phyloP scores from a whole-genome alignment of 2,797 vertebrate genomes.

The Halcyon smyrnensis region DNA sequence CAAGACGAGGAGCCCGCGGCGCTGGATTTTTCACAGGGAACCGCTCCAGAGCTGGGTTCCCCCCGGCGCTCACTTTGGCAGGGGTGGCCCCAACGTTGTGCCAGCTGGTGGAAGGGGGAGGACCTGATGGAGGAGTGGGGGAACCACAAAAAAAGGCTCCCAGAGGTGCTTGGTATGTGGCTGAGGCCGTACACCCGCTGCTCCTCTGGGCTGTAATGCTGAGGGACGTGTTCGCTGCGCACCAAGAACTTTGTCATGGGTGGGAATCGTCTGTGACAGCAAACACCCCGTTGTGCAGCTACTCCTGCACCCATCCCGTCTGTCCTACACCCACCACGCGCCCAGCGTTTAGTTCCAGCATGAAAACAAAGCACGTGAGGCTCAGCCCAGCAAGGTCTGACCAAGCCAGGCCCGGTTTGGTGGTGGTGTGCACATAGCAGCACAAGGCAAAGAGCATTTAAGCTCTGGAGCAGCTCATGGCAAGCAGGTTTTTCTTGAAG shows the following conservation, averaged over 20 bases:
- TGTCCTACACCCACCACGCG: neutral
- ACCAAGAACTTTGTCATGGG: neutral
- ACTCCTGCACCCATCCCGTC: neutral
- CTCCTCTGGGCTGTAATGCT: neutral
- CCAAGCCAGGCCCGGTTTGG: neutral
- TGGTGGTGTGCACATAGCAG: neutral
- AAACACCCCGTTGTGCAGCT: neutral
- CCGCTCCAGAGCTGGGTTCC: neutral
- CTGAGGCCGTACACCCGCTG: neutral
- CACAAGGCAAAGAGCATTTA: neutral
- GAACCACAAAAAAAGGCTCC: neutral
- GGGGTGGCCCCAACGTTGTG: neutral
- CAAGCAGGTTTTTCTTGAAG: neutral
- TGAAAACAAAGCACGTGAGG: accelerated
- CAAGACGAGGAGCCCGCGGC: neutral
- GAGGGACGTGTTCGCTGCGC: neutral
- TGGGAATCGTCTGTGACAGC: neutral
- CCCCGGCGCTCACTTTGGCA: neutral
- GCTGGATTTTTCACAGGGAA: neutral
- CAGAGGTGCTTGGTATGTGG: accelerated
- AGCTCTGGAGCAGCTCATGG: neutral
- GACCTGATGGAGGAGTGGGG: accelerated
- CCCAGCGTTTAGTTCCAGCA: neutral
- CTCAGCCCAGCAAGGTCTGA: neutral
- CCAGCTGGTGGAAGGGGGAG: neutral